Percentiles rank a stretch among this genome's conserved stretches.
These are phyloP conservation scores for Oryctes rhinoceros DNA, from an alignment of 1,140 invertebrate genomes.

Conservation along the genomic window DNA sequence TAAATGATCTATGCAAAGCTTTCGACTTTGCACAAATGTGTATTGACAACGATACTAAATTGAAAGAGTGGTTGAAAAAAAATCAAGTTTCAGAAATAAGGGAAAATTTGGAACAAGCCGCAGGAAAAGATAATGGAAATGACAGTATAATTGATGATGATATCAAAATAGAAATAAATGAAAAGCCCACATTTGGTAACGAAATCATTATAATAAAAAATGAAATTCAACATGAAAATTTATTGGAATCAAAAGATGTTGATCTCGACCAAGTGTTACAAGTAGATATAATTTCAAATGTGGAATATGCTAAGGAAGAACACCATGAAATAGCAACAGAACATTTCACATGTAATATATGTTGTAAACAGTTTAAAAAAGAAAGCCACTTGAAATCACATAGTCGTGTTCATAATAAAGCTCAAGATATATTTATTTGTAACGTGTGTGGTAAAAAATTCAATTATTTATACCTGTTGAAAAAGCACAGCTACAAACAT, in stretches of 20 bases:
- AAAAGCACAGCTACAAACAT: slow-evolving; percentile 57
- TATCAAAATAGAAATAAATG: neutral
- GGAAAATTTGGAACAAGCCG: neutral
- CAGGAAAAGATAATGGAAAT: neutral
- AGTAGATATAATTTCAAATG: slow-evolving; percentile 34
- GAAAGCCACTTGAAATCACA: slow-evolving; percentile 50
- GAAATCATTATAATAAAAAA: slow-evolving; percentile 15
- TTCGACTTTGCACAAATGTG: slow-evolving; percentile 39
- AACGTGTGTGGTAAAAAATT: slow-evolving; percentile 63
- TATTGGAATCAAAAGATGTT: neutral
- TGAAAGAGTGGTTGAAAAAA: slow-evolving; percentile 39
- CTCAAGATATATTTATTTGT: slow-evolving; percentile 63
- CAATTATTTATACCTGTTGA: slow-evolving; percentile 52
- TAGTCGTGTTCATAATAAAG: slow-evolving; percentile 41
- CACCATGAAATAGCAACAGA: slow-evolving; percentile 27
- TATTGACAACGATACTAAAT: slow-evolving; percentile 45
- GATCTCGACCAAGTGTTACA: neutral
- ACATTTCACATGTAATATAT: slow-evolving; percentile 39
- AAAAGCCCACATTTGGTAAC: neutral
- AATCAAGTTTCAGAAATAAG: neutral
- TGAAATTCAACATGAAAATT: neutral
- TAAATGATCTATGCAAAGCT: slow-evolving; percentile 42
- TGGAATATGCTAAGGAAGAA: slow-evolving; percentile 13
- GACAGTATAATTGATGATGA: neutral
- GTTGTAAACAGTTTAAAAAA: slow-evolving; percentile 47